phyloP scores from a whole-genome alignment of 2,797 vertebrate species.

The Hyperoplus immaculatus region DNA sequence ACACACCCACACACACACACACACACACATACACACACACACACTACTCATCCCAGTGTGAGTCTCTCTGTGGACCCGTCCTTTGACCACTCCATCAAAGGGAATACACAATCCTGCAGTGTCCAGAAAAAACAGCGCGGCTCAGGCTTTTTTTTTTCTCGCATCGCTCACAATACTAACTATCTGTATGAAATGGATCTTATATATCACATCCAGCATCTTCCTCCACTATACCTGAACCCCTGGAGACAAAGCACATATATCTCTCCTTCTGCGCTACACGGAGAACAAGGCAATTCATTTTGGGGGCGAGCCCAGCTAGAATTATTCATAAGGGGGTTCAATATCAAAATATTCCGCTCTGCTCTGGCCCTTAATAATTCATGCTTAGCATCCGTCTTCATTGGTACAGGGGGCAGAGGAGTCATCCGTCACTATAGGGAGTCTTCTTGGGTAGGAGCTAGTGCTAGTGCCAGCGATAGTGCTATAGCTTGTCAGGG shows the following conservation, averaged over 20 bases:
- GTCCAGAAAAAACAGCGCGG: conserved; percentile 57
- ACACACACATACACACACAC: too few species aligned
- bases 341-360: conserved; percentile 82
- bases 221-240: conserved; percentile 31
- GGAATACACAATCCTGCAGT: conserved; percentile 75
- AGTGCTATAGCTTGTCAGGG: conserved; percentile 54
- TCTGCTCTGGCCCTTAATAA: conserved; percentile 77
- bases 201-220: conserved; percentile 55
- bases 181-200: conserved; percentile 63
- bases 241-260: conserved; percentile 58
- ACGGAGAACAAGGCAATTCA: conserved; percentile 72
- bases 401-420: conserved; percentile 68
- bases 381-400: conserved; percentile 80
- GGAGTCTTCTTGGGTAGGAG: conserved; percentile 43
- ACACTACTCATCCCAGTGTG: conserved; percentile 62
- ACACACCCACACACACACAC: too few species aligned
- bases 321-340: conserved; percentile 84
- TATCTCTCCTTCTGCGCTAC: conserved; percentile 49
- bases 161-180: conserved; percentile 54
- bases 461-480: conserved; percentile 35
- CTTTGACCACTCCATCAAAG: conserved; percentile 83
- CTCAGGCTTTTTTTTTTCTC: conserved; percentile 39
- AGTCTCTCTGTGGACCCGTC: conserved; percentile 68
- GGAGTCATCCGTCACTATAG: conserved; percentile 76
- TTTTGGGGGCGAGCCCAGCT: conserved; percentile 66